Evolutionary conservation across 2,113 vertebrate species (phyloP).

Genomic region (Pteruthius melanotis): DNA sequence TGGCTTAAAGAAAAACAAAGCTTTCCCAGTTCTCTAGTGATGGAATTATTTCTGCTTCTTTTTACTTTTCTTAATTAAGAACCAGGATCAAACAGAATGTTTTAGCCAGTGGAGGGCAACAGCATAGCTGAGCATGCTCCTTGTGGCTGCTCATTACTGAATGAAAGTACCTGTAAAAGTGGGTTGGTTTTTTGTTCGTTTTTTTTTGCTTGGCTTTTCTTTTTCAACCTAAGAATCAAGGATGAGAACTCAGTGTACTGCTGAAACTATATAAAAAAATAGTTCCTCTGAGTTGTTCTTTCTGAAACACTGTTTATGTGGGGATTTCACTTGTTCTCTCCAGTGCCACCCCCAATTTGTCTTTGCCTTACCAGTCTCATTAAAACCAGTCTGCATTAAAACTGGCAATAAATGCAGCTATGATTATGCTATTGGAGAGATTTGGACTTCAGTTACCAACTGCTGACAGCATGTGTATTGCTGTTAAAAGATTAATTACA

Average conservation of each 20-base stretch:
- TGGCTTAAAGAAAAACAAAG: background rate
- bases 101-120: background rate
- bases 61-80: background rate
- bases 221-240: background rate
- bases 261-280: background rate
- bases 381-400: background rate
- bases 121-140: background rate
- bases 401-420: background rate
- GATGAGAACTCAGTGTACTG: background rate
- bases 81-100: background rate
- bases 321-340: background rate
- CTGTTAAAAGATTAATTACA: background rate
- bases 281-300: background rate
- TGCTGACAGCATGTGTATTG: background rate
- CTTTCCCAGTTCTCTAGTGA: background rate
- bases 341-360: background rate
- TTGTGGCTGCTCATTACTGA: background rate
- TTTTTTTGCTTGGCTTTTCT: background rate
- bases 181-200: background rate
- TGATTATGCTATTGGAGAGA: background rate
- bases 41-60: background rate
- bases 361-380: background rate
- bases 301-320: background rate
- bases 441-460: background rate
- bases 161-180: background rate